Evolutionary conservation across 2,797 vertebrate genomes (phyloP).

Genomic region (Eleutherodactylus coqui): DNA sequence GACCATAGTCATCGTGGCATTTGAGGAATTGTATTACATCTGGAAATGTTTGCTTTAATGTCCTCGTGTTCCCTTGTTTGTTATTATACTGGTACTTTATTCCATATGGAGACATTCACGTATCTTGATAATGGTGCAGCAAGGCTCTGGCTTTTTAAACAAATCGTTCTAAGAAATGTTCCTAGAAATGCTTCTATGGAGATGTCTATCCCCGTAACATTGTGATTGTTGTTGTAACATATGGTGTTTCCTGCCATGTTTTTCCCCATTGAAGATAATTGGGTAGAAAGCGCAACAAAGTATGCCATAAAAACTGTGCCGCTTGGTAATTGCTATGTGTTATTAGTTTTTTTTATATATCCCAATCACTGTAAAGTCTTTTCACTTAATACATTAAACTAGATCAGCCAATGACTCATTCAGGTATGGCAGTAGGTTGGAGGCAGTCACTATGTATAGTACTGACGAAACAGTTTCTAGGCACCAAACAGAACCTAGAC

Average conservation of each 20-base stretch:
- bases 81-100: not conserved
- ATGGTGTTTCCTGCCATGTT: not conserved
- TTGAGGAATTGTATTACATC: not conserved
- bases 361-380: not conserved
- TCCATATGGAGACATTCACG: not conserved
- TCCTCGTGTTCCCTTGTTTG: not conserved
- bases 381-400: not conserved
- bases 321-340: not conserved
- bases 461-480: no score
- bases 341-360: not conserved
- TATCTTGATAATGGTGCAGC: not conserved
- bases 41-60: not conserved
- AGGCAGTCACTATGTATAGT: not conserved
- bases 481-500: no score
- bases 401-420: not conserved
- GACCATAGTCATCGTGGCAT: not conserved
- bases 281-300: not conserved
- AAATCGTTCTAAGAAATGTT: not conserved
- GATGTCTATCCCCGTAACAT: not conserved
- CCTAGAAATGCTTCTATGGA: not conserved
- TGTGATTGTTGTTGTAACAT: not conserved
- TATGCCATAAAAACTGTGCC: not conserved
- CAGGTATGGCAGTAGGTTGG: not conserved
- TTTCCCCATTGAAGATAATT: not conserved
- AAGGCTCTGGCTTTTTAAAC: not conserved